Conservation (phyloP, 1,140 invertebrate species). For the Andrena cerasifolii region DNA sequence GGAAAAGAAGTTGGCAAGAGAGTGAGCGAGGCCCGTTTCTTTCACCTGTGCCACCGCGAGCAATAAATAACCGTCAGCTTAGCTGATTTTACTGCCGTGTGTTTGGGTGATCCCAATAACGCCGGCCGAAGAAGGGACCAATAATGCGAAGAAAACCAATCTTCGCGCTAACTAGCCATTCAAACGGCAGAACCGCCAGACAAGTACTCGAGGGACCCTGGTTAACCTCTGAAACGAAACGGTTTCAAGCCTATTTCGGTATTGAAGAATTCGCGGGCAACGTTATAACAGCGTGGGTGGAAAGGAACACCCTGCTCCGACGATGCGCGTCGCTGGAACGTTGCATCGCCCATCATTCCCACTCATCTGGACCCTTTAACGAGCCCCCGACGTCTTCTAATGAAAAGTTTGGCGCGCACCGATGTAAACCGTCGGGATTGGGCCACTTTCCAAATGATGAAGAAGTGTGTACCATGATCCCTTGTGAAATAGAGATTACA, state of each 20-base stretch:
- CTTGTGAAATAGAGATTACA: too few relatives aligned
- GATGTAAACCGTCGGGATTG: too few relatives aligned
- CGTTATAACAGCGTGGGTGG: conserved; percentile 56
- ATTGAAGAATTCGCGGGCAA: conserved; percentile 63
- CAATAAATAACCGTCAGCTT: conserved; percentile 83
- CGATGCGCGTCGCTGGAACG: neutral
- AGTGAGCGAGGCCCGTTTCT: conserved; percentile 66
- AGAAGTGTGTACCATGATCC: too few relatives aligned
- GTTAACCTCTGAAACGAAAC: conserved; percentile 80
- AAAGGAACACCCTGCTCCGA: conserved; percentile 35
- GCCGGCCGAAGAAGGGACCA: conserved; percentile 70
- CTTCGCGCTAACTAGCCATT: conserved; percentile 81
- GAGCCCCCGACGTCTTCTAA: neutral
- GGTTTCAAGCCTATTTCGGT: conserved; percentile 65
- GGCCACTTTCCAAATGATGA: too few relatives aligned
- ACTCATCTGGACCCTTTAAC: neutral
- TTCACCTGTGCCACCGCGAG: conserved; percentile 81
- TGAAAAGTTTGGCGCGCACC: conserved; percentile 28
- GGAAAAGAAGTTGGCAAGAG: conserved; percentile 1
- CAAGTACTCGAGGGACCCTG: conserved; percentile 75
- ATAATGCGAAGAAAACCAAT: conserved; percentile 79
- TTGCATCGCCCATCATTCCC: neutral
- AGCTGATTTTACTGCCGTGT: conserved; percentile 80
- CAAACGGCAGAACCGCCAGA: conserved; percentile 73
- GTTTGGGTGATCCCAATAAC: conserved; percentile 79